Base-by-base conservation (phyloP, 2,113 vertebrate genomes). In the Cyanoliseus patagonus region DNA sequence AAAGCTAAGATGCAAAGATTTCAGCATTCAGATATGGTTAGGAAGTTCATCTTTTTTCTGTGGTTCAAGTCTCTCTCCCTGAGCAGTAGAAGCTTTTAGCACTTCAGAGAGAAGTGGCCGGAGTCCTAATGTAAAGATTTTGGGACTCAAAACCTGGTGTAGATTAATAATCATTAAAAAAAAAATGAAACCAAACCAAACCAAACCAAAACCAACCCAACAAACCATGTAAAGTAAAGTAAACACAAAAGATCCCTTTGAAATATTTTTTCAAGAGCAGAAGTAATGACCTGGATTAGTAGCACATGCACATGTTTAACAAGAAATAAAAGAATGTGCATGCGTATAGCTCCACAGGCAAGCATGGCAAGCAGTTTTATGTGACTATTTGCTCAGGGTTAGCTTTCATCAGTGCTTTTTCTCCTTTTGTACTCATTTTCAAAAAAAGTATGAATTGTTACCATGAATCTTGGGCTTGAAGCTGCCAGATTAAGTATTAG, bases 401-500 rank as follows among this genome's bases (percentile, higher is more conserved):
- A 72, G 35, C 83, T 92, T 89, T 95, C 73, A 76, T 64, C 18
- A 28, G 8, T 24, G 28, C 11, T 86, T 92, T 87, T 92, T 77
- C 72, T 70, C 46, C 74, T 92, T 92, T 86, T 90, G 37, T 86
- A 47, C 72, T 77, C 9, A 55, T 88, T 90, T 93, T 37, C 33
- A 67, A 51, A 66, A 66, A 64, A 75, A 67, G 39, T 27, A 86
- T 75, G 73, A 22, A 42, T 81, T 84, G 55, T 78, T 80, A 83
- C 37, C 35, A 28, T 49, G 41, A 30, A 72, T 90, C 42, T 83
- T 83, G 63, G 59, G 39, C 61, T 94, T 74, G 59, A 77, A 80
- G 75, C 53, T 92, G 79, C 59, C 92, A 86, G 91, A 86, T 63
- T 64, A 88, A 89, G 86, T 96, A 92, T 90, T 93, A 93, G 62